A percentile compares a stretch with the other conserved stretches of the same genome.
These are phyloP conservation scores for Discoglossus pictus DNA, from an alignment of 2,797 vertebrate species.

Conservation along the genomic window DNA sequence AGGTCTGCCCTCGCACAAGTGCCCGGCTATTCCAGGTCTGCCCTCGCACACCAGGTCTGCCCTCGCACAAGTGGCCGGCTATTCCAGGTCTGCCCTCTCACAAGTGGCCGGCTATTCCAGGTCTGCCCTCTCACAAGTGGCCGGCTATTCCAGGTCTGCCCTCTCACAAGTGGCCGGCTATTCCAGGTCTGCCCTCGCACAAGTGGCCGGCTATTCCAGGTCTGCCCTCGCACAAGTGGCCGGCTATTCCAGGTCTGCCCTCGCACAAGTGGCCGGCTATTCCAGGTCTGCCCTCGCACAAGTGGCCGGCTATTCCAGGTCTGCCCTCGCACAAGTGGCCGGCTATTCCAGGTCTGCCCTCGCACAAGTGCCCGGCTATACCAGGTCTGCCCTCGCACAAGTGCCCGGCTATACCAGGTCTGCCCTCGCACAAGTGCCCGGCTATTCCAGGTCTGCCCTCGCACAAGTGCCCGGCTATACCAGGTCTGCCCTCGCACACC, in stretches of 20 bases:
- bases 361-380: neutral
- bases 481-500: too few species aligned
- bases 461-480: neutral
- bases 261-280: too few species aligned
- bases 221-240: neutral
- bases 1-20: neutral
- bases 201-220: rapidly evolving
- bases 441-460: neutral
- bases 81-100: neutral
- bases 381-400: neutral
- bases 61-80: neutral
- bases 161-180: too few species aligned
- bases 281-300: too few species aligned
- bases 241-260: neutral
- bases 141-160: neutral
- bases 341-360: neutral
- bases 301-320: too few species aligned
- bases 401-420: neutral
- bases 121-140: too few species aligned
- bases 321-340: neutral
- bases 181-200: too few species aligned
- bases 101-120: too few species aligned
- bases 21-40: too few species aligned
- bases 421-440: neutral
- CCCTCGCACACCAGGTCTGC: too few species aligned